phyloP scores from a whole-genome alignment of 2,113 vertebrate species.

The Acrocephalus arundinaceus region DNA sequence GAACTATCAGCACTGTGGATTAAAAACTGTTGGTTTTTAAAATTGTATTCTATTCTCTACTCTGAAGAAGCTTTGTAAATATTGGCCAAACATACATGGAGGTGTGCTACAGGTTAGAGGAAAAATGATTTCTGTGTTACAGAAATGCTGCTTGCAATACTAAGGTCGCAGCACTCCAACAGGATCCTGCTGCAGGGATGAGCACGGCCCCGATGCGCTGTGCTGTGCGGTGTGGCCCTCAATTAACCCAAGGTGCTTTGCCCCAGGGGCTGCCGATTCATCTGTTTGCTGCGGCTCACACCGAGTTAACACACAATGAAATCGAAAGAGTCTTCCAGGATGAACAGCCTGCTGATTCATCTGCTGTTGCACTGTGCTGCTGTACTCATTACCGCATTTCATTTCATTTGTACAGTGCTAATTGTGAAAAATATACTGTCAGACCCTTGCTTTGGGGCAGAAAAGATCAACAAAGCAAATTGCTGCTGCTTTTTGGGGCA shows the following conservation, averaged over 20 bases:
- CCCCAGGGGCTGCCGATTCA: background rate
- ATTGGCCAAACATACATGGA: background rate
- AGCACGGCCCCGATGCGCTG: background rate
- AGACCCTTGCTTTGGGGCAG: background rate
- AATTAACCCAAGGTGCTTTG: background rate
- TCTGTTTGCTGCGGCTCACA: background rate
- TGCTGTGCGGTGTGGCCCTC: background rate
- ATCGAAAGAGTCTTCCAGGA: background rate
- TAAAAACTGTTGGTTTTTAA: background rate
- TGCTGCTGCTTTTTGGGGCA: background rate
- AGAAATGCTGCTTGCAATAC: background rate
- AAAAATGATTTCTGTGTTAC: background rate
- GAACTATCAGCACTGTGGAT: background rate
- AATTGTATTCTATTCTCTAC: background rate
- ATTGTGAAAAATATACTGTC: background rate
- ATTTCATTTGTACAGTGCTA: background rate
- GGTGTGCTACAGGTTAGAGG: background rate
- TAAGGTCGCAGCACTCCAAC: background rate
- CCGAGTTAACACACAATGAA: background rate
- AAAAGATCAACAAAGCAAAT: background rate
- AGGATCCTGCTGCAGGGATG: background rate
- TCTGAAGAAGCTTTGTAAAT: background rate
- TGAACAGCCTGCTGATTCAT: slow-evolving; percentile 20
- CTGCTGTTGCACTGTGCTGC: background rate
- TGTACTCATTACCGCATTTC: background rate